Evolutionary conservation across 2,113 vertebrate genomes (phyloP).

Genomic region (Gnathonemus echidnorhynchus): DNA sequence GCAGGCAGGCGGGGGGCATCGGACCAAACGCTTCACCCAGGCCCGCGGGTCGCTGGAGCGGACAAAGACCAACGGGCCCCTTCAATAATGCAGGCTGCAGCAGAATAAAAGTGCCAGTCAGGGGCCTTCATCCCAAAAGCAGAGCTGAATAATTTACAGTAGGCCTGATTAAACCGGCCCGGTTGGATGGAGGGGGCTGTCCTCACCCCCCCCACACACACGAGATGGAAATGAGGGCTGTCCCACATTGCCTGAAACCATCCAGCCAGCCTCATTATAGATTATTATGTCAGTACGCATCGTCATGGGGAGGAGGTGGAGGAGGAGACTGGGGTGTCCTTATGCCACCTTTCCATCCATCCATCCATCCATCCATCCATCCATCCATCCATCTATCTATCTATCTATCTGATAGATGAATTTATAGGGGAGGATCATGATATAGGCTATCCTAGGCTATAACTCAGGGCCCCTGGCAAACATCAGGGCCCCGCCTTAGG

Average conservation of each 20-base stretch:
- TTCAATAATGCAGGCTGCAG: slow-evolving; percentile 59
- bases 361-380: background rate
- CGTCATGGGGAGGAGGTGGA: background rate
- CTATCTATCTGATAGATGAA: background rate
- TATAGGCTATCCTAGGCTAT: background rate
- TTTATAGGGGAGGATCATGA: background rate
- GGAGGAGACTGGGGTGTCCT: background rate
- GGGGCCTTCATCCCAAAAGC: slow-evolving; percentile 47
- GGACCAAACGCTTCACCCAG: background rate
- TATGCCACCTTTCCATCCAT: background rate
- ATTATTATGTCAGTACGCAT: background rate
- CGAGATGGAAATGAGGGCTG: background rate
- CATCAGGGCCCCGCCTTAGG: background rate
- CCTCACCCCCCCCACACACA: background rate
- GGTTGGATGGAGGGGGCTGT: background rate
- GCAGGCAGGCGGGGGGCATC: background rate
- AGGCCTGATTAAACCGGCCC: slow-evolving; percentile 54
- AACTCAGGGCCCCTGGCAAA: background rate
- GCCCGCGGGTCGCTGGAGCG: background rate
- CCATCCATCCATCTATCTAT: background rate
- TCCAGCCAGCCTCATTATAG: background rate
- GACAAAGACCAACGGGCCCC: slow-evolving; percentile 35
- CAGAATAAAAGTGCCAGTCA: slow-evolving; percentile 63
- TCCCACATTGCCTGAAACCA: background rate
- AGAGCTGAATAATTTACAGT: slow-evolving; percentile 62